phyloP scores from a whole-genome alignment of 92 coral and sea anemone genomes.

The Epizoanthus stellaris region DNA sequence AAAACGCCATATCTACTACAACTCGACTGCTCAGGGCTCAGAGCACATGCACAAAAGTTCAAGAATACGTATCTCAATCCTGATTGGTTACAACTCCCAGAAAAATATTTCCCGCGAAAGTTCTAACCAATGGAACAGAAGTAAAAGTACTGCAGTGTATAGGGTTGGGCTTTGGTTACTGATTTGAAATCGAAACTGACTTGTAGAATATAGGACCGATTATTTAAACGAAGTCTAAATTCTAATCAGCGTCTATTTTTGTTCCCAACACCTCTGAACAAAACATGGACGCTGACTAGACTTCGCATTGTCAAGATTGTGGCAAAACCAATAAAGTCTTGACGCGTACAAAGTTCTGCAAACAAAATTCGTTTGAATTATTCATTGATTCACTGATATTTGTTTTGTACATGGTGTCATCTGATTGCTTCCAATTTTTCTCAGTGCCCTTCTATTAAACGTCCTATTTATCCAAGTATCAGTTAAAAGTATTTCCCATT shows the following conservation, averaged over 20 bases:
- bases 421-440: too few species aligned
- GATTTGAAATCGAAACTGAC: too few species aligned
- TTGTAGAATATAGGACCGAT: too few species aligned
- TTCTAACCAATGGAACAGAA: conserved; percentile 10
- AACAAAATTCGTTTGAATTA: too few species aligned
- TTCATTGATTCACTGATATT: too few species aligned
- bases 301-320: too few species aligned
- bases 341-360: not conserved
- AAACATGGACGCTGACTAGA: not conserved
- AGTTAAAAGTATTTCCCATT: too few species aligned
- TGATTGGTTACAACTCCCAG: conserved; percentile 9
- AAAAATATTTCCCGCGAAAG: conserved; percentile 36
- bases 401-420: too few species aligned
- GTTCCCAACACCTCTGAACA: conserved; percentile 17
- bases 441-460: too few species aligned
- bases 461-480: too few species aligned
- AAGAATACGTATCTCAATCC: not conserved
- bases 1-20: conserved; percentile 69
- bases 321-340: not conserved
- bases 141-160: too few species aligned
- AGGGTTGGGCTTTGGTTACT: too few species aligned
- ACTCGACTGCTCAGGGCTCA: not conserved
- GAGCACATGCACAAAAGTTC: conserved; percentile 6
- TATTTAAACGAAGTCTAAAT: not conserved
- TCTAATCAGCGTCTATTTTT: not conserved